Evolutionary conservation across 2,888 invertebrate genomes (phyloP), one percentile per base, ranked within the genome.

Genomic region (Synergus itoensis): DNA sequence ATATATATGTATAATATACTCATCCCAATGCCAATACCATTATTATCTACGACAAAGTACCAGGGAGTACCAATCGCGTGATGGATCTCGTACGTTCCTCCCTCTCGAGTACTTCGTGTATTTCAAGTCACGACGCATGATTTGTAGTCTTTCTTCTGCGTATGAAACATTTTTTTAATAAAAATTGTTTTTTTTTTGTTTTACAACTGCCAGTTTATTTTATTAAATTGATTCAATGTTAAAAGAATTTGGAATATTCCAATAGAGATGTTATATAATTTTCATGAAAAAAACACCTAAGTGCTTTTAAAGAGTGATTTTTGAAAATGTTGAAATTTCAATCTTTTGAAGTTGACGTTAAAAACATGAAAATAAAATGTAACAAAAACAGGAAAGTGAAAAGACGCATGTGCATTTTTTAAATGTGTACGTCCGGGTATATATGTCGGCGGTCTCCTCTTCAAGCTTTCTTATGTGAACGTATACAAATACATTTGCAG

Each of bases 51-150:
- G 43, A 69, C 43, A 69, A 69, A 28, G 67, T 69, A 69, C 45
- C 45, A 69, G 67, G 45, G 28, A 45, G 67, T 69, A 69, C 67
- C 43, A 69, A 69, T 69, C 67, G 67, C 67, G 67, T 69, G 67
- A 69, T 69, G 43, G 1, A 45, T 69, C 45, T 45, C 45, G 8
- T 2, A 7, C 14, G 67, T 45, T 53, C 53, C 53, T 41, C 64
- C 41, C 43, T 69, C 28, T n/a, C n/a, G 28, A 28, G 28, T 28
- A 28, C 28, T 28, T 28, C 2, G 21, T 14, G 16, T 28, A 69
- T 7, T 69, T 48, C 28, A 69, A 12, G 43, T 28, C 45, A 28
- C 21, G 14, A 45, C 14, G 45, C 7, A 12, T 45, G 14, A 45
- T 43, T 18, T 21, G 16, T 1, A 43, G 11, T 45, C 21, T 65